Percentiles rank a stretch among this genome's conserved stretches.
Evolutionary conservation across 2,888 invertebrate genomes (phyloP).

Genomic region (Pherbina coryleti): DNA sequence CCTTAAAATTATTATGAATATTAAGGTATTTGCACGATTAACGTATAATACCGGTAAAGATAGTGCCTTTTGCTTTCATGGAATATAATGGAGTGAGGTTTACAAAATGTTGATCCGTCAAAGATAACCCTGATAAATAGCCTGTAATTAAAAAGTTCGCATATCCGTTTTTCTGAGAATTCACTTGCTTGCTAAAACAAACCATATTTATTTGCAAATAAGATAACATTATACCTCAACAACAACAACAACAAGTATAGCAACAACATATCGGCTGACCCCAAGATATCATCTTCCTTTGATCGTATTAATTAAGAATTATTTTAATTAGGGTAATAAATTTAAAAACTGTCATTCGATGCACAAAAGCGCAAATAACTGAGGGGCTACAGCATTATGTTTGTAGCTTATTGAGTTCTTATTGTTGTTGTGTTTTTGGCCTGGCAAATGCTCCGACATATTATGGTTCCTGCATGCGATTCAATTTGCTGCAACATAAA

Average conservation of each 20-base stretch:
- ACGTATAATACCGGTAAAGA: too few relatives aligned
- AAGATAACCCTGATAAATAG: neutral
- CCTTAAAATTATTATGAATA: too few relatives aligned
- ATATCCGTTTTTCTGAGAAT: neutral
- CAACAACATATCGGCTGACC: neutral
- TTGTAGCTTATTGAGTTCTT: neutral
- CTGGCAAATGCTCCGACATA: neutral
- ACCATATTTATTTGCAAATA: neutral
- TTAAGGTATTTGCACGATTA: too few relatives aligned
- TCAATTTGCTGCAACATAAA: constrained; percentile 32
- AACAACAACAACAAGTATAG: neutral
- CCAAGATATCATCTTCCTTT: constrained; percentile 26
- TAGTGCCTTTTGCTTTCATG: too few relatives aligned
- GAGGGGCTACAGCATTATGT: constrained; percentile 14
- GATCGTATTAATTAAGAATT: constrained; percentile 70
- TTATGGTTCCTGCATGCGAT: constrained; percentile 17
- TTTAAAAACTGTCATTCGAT: constrained; percentile 51
- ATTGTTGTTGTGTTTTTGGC: neutral
- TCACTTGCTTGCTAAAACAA: neutral
- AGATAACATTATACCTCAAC: neutral
- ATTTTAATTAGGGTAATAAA: constrained; percentile 70
- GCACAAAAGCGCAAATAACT: constrained; percentile 49
- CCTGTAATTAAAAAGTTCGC: neutral
- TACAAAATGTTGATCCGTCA: too few relatives aligned
- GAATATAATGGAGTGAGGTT: too few relatives aligned